Evolutionary conservation across 2,113 vertebrate genomes (phyloP).

Genomic region (Anoura caudifer): DNA sequence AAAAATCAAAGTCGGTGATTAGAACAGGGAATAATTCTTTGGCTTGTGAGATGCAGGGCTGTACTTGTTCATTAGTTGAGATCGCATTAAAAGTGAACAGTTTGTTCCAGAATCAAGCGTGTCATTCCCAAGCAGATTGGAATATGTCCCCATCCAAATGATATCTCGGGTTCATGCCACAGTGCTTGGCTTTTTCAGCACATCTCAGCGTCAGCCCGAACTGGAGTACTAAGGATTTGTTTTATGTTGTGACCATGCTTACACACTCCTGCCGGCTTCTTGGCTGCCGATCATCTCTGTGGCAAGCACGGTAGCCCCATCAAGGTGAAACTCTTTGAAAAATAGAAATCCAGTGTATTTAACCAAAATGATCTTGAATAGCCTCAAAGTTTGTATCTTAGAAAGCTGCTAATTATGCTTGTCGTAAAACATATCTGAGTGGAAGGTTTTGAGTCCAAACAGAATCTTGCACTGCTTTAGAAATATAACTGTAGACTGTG

Average conservation of each 20-base stretch:
- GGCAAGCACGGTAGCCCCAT: slow-evolving; percentile 40
- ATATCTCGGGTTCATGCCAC: slow-evolving; percentile 25
- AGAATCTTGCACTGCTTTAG: slow-evolving; percentile 63
- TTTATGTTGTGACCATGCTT: background rate
- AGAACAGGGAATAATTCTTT: slow-evolving; percentile 54
- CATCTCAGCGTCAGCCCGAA: slow-evolving; percentile 40
- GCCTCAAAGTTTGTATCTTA: slow-evolving; percentile 68
- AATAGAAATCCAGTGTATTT: slow-evolving; percentile 37
- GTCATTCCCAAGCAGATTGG: slow-evolving; percentile 68
- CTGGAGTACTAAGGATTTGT: slow-evolving; percentile 37
- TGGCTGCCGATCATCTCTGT: slow-evolving; percentile 31
- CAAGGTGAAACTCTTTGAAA: slow-evolving; percentile 65
- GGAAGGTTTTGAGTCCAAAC: slow-evolving; percentile 71
- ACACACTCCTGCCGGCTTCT: background rate
- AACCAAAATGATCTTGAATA: slow-evolving; percentile 66
- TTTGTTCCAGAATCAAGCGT: slow-evolving; percentile 57
- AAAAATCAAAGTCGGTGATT: slow-evolving; percentile 69
- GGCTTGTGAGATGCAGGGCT: slow-evolving; percentile 40
- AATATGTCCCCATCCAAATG: slow-evolving; percentile 61
- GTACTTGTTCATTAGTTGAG: slow-evolving; percentile 64
- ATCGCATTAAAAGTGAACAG: slow-evolving; percentile 66
- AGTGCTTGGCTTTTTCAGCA: slow-evolving; percentile 41
- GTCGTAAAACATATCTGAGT: slow-evolving; percentile 59
- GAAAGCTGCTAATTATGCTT: slow-evolving; percentile 53
- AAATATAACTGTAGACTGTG: slow-evolving; percentile 57